Evolutionary conservation across 23 tunicate genomes (phyloP), one percentile per base, ranked within the genome.

Genomic region (Halocynthia roretzi): DNA sequence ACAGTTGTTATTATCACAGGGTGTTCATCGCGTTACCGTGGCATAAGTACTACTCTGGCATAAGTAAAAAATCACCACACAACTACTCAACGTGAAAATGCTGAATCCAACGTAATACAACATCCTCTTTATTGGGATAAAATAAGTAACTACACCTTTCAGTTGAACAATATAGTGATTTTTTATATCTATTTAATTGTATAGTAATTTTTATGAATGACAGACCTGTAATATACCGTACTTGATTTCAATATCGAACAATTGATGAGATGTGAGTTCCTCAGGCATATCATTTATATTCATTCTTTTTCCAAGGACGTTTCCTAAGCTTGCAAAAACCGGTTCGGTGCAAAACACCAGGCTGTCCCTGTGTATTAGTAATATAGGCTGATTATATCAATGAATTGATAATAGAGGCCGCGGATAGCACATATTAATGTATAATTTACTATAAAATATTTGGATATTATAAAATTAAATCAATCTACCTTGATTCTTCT

Each of bases 281-380:
- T 50, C 75, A 11, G 95, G 83, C 52, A 86, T 82, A 8, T 84
- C 71, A 4, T 67, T 49, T 58, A 88, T 83, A 66, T 88, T 94
- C 20, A 67, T 63, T 15, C 61, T 68, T 53, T 77, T 82, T 15
- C 95, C 98, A 49, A 94, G 84, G 56, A 89, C 76, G 76, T 94
- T 85, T 8, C 86, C 95, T 54, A 94, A 84, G 77, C 90, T 84
- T 19, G 88, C 95, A 75, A 87, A 89, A 8, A 89, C 88, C 20
- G 95, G 95, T 67, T 94, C 99, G 31, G 99, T 94, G 61, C 91
- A 84, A 80, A 94, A 88, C 15, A 82, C 95, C 15, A 94, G 54
- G 56, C 98, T 92, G 12, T 92, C 98, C 54, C 98, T 92, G 72
- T 12, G 53, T 50, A 53, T 11, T 20, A n/a, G 18, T 17, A 71